Evolutionary conservation across 1,140 invertebrate species (phyloP).

Genomic region (Drosophila mojavensis): DNA sequence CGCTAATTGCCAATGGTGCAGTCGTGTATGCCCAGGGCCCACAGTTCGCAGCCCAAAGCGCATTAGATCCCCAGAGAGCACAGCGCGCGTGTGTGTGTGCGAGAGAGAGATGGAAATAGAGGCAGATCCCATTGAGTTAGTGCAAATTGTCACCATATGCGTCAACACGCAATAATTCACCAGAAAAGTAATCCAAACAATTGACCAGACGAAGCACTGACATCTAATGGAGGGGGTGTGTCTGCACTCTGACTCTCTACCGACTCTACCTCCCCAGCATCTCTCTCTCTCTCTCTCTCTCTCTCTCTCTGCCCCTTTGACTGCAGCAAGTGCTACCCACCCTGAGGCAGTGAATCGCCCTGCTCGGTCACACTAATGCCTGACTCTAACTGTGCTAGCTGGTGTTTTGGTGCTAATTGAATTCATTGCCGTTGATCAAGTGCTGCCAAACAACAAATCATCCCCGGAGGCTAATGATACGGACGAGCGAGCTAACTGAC

Average conservation of each 20-base stretch:
- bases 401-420: constrained; percentile 83
- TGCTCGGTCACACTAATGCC: constrained; percentile 11
- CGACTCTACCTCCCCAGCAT: background rate
- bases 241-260: constrained; percentile 26
- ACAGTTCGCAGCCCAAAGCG: constrained; percentile 38
- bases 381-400: constrained; percentile 44
- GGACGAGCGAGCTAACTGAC: constrained; percentile 68
- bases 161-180: constrained; percentile 84
- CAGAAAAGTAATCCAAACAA: constrained; percentile 84
- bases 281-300: constrained; percentile 20
- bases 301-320: constrained; percentile 26
- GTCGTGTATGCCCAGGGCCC: constrained; percentile 14
- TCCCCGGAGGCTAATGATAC: constrained; percentile 80
- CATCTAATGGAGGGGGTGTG: constrained; percentile 75
- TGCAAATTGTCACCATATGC: constrained; percentile 84
- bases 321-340: constrained; percentile 68
- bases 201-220: constrained; percentile 74
- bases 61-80: constrained; percentile 41
- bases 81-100: background rate
- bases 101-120: constrained; percentile 1
- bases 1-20: constrained; percentile 71
- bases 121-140: constrained; percentile 34
- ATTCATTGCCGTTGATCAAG: constrained; percentile 83
- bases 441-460: constrained; percentile 82
- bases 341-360: background rate